Evolutionary conservation across 2,797 vertebrate species (phyloP), one percentile per base, ranked within the genome.

Genomic region (Liparis tanakae): DNA sequence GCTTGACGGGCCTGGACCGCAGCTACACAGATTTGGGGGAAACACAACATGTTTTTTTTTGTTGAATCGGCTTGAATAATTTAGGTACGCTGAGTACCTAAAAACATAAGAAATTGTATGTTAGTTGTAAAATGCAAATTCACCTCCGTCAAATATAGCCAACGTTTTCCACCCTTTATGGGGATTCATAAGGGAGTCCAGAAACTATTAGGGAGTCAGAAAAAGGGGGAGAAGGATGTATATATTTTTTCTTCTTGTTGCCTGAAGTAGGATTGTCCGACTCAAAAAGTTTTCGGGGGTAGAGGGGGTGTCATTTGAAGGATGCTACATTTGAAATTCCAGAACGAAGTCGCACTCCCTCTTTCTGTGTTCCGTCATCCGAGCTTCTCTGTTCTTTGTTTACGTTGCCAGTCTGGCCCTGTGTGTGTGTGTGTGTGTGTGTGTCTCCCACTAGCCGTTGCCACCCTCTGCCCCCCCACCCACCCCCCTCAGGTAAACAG

Each of bases 91-190:
- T 56, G 10, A 58, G 25, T 30, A 30, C 25, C 4, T 30, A 30
- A 30, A 30, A 30, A 30, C 25, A 30, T 30, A 30, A 30, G 4
- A 0, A 30, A 30, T 30, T 30, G 30, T 68, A 69, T 70, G 12
- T 6, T 67, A 69, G 37, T 57, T 82, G 56, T 13, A 73, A 58
- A 46, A 64, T 4, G 37, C n/a, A 22, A 3, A 54, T 68, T 78
- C 55, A 70, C 44, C 10, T 0, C 0, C 69, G 12, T 59, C 22
- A 57, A 46, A 64, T 71, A 65, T 25, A 70, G 30, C 51, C 10
- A 10, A 57, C 58, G 53, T 34, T 20, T 18, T 44, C 64, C 17
- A 2, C 15, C 20, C 22, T 4, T 61, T 34, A 50, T 59, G 33
- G 55, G 60, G 81, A 50, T 33, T 74, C 36, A 2, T 56, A 67